Base-by-base conservation (phyloP, 2,888 invertebrate genomes). In the Carterocephalus palaemon region DNA sequence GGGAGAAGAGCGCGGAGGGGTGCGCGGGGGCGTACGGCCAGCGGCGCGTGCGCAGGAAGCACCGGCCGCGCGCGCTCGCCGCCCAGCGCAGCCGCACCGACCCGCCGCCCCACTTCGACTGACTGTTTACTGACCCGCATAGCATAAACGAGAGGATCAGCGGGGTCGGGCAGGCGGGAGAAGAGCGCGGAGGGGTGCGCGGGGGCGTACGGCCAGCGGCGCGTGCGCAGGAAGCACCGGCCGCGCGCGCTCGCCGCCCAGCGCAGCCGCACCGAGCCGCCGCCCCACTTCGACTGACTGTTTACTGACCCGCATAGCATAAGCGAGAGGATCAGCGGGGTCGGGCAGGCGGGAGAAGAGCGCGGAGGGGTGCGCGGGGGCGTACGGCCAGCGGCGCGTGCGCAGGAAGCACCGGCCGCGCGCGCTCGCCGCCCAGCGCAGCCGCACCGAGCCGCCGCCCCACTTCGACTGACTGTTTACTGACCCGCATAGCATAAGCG, bases 191-290 rank as follows among this genome's bases (percentile, higher is more conserved):
- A 86, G 0, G 82, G 74, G 0, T 80, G 62, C 49, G 87, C 85
- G n/a, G 66, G 60, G 29, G 89, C 89, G 57, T 92, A 92, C 16
- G 88, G 88, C 90, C 95, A 95, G 49, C 90, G 90, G 37, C 93
- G 92, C 4, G 92, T 88, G 33, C 93, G 89, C 62, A 97, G 90
- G 81, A 95, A 97, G 40, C 90, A 88, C 60, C 92, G 92, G 0
- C 97, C 97, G 53, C 93, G 92, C 0, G 92, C 90, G 15, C 92
- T 92, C 65, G 92, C 91, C 40, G 95, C 89, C 97, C 97, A 97
- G 60, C 94, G 93, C 41, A 95, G 88, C 19, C 92, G 90, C 41
- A 90, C 84, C 1, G 92, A 91, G 37, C 46, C 85, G 79, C 47
- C 87, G 46, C 89, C 86, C 4, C 85, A 80, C 53, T 88, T 89